These are phyloP conservation scores for Lasioglossum villosulum DNA, from an alignment of 2,888 invertebrate genomes.

Conservation along the genomic window DNA sequence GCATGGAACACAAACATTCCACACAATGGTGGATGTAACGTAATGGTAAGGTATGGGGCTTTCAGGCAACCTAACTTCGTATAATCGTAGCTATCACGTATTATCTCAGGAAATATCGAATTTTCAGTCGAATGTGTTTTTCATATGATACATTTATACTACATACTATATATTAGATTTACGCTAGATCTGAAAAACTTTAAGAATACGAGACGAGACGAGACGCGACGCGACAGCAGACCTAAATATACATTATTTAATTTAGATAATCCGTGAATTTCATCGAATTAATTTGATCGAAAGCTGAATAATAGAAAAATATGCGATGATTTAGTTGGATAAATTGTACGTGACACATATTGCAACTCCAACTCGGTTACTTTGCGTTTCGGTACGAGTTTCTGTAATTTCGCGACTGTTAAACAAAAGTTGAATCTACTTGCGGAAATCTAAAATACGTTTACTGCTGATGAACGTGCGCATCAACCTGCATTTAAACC, in stretches of 20 bases:
- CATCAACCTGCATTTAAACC: constrained; percentile 14
- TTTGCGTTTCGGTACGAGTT: not conserved
- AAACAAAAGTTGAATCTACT: not conserved
- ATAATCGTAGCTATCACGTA: constrained; percentile 5
- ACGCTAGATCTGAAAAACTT: not conserved
- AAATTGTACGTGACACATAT: constrained; percentile 13
- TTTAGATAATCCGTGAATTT: not conserved
- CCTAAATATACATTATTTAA: not conserved
- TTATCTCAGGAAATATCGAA: constrained; percentile 23
- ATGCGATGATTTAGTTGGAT: constrained; percentile 1
- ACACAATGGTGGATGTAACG: constrained; percentile 51
- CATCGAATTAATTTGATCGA: not conserved
- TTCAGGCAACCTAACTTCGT: constrained; percentile 30
- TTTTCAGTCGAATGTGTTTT: not conserved
- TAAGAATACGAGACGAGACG: not conserved
- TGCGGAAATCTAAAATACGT: not conserved
- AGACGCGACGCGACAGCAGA: too few species aligned
- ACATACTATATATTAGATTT: too few species aligned
- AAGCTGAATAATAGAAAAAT: not conserved
- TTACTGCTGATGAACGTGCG: not conserved
- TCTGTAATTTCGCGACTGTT: not conserved
- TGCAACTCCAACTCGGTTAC: not conserved
- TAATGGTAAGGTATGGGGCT: constrained; percentile 29
- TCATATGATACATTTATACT: not conserved
- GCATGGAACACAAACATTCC: constrained; percentile 64